These are phyloP conservation scores for Erythrolamprus reginae DNA, from an alignment of 2,113 vertebrate species.

Conservation along the genomic window DNA sequence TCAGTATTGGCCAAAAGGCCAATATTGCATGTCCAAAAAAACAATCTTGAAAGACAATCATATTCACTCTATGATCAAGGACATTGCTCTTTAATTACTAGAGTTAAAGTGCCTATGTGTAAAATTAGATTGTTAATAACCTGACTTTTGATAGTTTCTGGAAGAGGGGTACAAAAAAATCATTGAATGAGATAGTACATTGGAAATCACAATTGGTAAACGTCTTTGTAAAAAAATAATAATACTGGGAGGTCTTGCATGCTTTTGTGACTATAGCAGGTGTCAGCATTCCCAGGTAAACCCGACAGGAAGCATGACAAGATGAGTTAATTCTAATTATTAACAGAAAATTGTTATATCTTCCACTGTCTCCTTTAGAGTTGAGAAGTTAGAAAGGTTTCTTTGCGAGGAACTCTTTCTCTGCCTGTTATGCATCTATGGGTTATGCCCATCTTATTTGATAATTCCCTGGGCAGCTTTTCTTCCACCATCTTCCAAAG, in stretches of 20 bases:
- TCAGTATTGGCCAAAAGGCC: not conserved
- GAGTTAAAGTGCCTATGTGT: not conserved
- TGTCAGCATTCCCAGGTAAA: not conserved
- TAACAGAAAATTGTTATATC: not conserved
- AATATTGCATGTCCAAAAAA: too few species aligned
- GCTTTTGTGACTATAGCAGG: not conserved
- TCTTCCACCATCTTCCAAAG: not conserved
- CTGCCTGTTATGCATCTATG: not conserved
- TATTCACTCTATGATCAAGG: not conserved
- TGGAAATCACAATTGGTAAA: not conserved
- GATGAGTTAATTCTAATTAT: not conserved
- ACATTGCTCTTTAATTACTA: not conserved
- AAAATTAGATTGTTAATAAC: not conserved
- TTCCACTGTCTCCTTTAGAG: not conserved
- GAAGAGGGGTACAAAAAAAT: not conserved
- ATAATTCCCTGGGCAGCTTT: not conserved
- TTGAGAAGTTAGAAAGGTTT: not conserved
- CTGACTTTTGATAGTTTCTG: not conserved
- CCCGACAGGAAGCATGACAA: not conserved
- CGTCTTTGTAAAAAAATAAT: not conserved
- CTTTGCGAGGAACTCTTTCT: not conserved
- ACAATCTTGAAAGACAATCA: not conserved
- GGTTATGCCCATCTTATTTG: not conserved
- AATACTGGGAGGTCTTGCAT: not conserved
- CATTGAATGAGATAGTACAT: not conserved